A percentile compares a stretch with the other conserved stretches of the same genome.
Evolutionary conservation across 2,888 invertebrate species (phyloP).

Genomic region (Drosophila falleni): DNA sequence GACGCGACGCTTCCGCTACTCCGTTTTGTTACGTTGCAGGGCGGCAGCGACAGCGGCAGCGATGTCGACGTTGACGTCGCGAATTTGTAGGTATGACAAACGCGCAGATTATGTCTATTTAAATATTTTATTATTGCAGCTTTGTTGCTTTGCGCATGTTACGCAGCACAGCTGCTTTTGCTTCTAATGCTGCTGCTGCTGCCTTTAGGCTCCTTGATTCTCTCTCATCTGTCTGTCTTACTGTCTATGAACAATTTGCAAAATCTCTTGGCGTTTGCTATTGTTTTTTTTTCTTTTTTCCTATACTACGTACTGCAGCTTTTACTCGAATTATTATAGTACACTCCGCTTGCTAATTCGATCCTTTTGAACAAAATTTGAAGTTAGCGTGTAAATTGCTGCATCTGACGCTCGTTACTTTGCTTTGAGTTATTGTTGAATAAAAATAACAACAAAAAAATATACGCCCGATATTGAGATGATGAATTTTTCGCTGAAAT

Average conservation of each 20-base stretch:
- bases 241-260: constrained; percentile 38
- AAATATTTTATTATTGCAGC: constrained; percentile 45
- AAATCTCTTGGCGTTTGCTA: constrained; percentile 49
- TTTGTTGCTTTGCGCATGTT: constrained; percentile 48
- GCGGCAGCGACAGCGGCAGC: constrained; percentile 10
- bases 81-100: constrained; percentile 42
- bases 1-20: constrained; percentile 32
- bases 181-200: constrained; percentile 16
- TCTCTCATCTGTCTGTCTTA: background rate
- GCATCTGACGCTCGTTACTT: constrained; percentile 39
- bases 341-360: constrained; percentile 34
- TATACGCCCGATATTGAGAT: constrained; percentile 53
- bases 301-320: constrained; percentile 56
- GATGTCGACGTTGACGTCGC: constrained; percentile 23
- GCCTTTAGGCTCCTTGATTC: constrained; percentile 1
- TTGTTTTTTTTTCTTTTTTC: constrained; percentile 34
- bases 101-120: constrained; percentile 55
- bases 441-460: constrained; percentile 57
- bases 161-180: constrained; percentile 53
- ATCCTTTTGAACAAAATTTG: constrained; percentile 32
- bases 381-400: constrained; percentile 33
- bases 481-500: constrained; percentile 65
- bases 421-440: constrained; percentile 50
- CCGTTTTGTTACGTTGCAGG: constrained; percentile 41
- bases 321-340: constrained; percentile 36